Evolutionary conservation across 2,797 vertebrate genomes (phyloP), one percentile per base, ranked within the genome.

Genomic region (Rhodeus uyekii): DNA sequence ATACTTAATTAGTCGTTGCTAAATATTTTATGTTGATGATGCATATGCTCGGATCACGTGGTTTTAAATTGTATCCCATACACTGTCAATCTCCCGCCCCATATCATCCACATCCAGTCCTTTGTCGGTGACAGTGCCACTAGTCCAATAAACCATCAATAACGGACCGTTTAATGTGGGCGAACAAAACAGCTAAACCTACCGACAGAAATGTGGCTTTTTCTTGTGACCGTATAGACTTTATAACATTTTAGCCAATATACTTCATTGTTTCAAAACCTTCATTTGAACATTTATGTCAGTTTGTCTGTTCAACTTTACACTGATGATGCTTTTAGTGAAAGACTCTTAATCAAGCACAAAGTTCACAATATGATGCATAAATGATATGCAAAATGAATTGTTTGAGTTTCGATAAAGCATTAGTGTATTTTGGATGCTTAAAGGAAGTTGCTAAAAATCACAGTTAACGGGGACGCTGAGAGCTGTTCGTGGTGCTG

Each of bases 11-110:
- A 85, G 89, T 91, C 85, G 92, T 93, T 89, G 91, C 90, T 94
- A 39, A 94, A 94, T 93, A 90, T 92, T 94, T 94, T 71, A 93
- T 94, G 90, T n/a, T 89, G 90, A 78, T 95, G 92, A 93, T 92
- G 91, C 92, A 90, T 94, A 89, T 82, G 87, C 86, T 71, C 84
- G 50, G 84, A 84, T 76, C 90, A 87, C 86, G 87, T 86, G 87
- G 84, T 71, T 80, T 81, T 65, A 83, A 86, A 86, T 75, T 78
- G 77, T 83, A 76, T 34, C 18, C 75, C 19, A 86, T 78, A 84
- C n/a, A 10, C 34, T 60, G 5, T 42, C 82, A 75, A 63, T 34
- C 39, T 85, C 53, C 85, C 83, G 65, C 86, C 83, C 89, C 76
- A 85, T 71, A 83, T 82, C 83, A 88, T 83, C 81, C 27, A 72